Base-by-base conservation (phyloP, 1,140 invertebrate genomes). In the Diabrotica virgifera region DNA sequence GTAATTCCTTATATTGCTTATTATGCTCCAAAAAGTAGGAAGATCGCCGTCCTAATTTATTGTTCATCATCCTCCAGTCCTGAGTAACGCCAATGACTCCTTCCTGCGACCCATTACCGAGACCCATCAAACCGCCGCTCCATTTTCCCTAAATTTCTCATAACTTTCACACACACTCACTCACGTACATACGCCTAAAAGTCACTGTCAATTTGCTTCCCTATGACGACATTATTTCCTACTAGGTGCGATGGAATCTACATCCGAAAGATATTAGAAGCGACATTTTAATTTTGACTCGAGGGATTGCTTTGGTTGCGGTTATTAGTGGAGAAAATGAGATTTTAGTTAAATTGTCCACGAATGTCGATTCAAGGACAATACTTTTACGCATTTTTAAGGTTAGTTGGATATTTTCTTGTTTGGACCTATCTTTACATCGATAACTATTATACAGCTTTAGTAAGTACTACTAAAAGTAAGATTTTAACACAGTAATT, bases 221-320 rank as follows among this genome's bases (percentile, higher is more conserved):
- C 3, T 46, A 46, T n/a, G 40, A 46, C 40, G n/a, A 46, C 40
- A n/a, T 46, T 46, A 46, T 46, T 46, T 46, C n/a, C 40, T 46
- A 46, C 40, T 46, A 46, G 40, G 40, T 46, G 40, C 40, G 40
- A 46, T 46, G 40, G n/a, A 46, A 46, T 46, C n/a, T 46, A 46
- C 8, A 8, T 8, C n/a, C 5, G 40, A 8, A 46, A 2, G 8
- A n/a, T 46, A 46, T 46, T 6, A 46, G 40, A 46, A 24, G 24
- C 24, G 40, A 46, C 40, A 46, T 46, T 46, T 46, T 46, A 46
- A 46, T 46, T 46, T 46, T 46, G 8, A 46, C 8, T 10, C 8
- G 8, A n/a, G n/a, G 40, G n/a, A 46, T 46, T n/a, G 6, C 40
- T 46, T n/a, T 46, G 40, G 40, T n/a, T 8, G 40, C n/a, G 8